A percentile compares a stretch with the other conserved stretches of the same genome.
These are phyloP conservation scores for Glareola pratincola DNA, from an alignment of 2,113 vertebrate species.

Conservation along the genomic window DNA sequence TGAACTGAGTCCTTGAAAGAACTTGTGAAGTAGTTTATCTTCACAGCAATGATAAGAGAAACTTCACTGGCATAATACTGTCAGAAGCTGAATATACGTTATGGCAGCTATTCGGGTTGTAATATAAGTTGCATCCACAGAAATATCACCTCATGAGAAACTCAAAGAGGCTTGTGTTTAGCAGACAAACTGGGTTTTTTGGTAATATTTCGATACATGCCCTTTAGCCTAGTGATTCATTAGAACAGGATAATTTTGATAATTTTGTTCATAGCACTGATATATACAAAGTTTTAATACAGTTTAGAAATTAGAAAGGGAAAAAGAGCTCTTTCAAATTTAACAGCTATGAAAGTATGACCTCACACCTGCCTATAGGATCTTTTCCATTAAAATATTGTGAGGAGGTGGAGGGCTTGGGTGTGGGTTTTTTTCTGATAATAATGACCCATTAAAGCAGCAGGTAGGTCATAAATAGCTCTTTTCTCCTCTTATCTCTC, in stretches of 20 bases:
- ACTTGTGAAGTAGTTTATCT: not conserved
- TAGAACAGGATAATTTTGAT: not conserved
- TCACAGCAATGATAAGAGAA: not conserved
- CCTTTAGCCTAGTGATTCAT: not conserved
- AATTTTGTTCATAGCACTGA: not conserved
- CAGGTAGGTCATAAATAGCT: conserved; percentile 16
- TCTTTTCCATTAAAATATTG: not conserved
- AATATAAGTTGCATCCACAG: not conserved
- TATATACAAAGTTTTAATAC: not conserved
- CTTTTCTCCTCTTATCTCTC: conserved; percentile 10
- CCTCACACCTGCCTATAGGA: not conserved
- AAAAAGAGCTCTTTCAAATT: not conserved
- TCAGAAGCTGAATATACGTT: not conserved
- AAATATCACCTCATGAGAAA: not conserved
- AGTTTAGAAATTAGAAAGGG: not conserved
- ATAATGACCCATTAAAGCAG: conserved; percentile 18
- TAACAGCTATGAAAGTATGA: not conserved
- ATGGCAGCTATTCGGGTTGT: not conserved
- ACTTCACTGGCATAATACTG: not conserved
- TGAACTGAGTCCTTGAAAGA: not conserved
- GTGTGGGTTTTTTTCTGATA: not conserved
- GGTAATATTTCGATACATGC: not conserved
- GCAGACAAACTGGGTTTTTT: not conserved
- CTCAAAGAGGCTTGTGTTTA: not conserved
- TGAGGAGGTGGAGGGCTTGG: not conserved